Evolutionary conservation across 2,888 invertebrate genomes (phyloP).

Genomic region (Noctua janthina): DNA sequence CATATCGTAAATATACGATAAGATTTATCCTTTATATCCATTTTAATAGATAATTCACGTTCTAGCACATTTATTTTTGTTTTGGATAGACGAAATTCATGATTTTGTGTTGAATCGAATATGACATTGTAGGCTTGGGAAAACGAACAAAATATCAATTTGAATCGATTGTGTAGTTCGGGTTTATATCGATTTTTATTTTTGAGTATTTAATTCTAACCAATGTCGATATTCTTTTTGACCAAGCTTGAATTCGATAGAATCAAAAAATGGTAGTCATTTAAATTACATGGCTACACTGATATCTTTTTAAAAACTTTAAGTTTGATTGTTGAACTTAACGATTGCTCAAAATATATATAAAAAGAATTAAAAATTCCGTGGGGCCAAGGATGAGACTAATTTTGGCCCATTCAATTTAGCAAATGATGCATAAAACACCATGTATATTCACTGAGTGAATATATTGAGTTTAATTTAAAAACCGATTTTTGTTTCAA

Average conservation of each 20-base stretch:
- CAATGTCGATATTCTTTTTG: neutral
- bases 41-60: constrained; percentile 25
- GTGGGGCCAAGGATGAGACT: no score
- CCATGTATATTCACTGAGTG: no score
- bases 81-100: constrained; percentile 11
- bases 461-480: no score
- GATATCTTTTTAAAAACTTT: no score
- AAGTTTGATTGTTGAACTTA: no score
- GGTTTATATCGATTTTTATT: neutral
- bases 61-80: constrained; percentile 28
- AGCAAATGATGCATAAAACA: no score
- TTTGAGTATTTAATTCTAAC: neutral
- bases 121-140: neutral
- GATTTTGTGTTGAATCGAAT: constrained; percentile 29
- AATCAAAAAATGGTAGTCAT: no score
- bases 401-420: no score
- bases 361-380: no score
- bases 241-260: no score
- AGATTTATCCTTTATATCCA: constrained; percentile 46
- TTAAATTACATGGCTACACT: no score
- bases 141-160: neutral
- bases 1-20: constrained; percentile 30
- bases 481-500: neutral
- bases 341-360: no score
- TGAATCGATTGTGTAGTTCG: neutral